phyloP scores from a whole-genome alignment of 2,888 invertebrate genomes.

The Catocala sponsa region DNA sequence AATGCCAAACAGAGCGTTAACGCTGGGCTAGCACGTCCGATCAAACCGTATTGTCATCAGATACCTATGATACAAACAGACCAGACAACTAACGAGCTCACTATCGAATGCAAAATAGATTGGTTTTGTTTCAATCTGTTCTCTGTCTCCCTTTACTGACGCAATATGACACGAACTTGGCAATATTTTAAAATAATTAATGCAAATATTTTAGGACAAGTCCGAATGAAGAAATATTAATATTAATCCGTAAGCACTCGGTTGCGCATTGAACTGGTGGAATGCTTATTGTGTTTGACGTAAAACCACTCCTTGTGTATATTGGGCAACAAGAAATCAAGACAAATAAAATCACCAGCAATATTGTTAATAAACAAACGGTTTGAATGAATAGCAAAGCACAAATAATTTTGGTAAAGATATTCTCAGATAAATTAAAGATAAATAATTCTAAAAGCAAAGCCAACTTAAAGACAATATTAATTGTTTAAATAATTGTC shows the following conservation, averaged over 20 bases:
- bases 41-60: conserved; percentile 50
- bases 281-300: no score
- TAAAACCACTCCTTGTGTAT: no score
- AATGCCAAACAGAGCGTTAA: conserved; percentile 75
- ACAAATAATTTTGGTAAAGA: no score
- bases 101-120: conserved; percentile 4
- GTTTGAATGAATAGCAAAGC: no score
- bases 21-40: conserved; percentile 53
- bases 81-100: conserved; percentile 14
- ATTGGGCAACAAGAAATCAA: no score
- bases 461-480: background rate
- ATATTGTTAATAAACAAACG: no score
- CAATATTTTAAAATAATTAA: no score
- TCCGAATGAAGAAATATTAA: background rate
- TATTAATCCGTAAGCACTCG: background rate
- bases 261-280: no score
- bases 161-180: no score
- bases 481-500: conserved; percentile 6
- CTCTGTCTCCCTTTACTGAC: background rate
- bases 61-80: conserved; percentile 38
- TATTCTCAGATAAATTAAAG: no score
- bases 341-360: no score
- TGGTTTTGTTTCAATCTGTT: background rate
- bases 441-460: background rate
- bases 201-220: background rate